phyloP scores from a whole-genome alignment of 2,888 invertebrate genomes.

The Campoletis raptor region DNA sequence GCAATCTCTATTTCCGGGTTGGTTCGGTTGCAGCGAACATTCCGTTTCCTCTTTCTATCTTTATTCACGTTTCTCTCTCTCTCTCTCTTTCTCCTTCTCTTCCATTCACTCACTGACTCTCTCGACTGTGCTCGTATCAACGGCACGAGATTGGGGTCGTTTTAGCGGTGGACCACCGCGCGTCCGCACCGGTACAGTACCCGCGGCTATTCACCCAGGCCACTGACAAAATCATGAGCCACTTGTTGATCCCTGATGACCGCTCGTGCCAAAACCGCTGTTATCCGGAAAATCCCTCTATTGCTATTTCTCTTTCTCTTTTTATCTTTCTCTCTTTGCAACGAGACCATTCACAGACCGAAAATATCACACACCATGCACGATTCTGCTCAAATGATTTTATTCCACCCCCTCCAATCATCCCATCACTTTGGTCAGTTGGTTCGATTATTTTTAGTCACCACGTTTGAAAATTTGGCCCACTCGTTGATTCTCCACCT shows the following conservation, averaged over 20 bases:
- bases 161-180: constrained; percentile 77
- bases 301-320: constrained; percentile 19
- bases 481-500: neutral
- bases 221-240: constrained; percentile 84
- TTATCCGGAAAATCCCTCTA: constrained; percentile 69
- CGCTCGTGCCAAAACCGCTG: constrained; percentile 74
- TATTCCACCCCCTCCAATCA: constrained; percentile 32
- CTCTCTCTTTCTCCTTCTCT: constrained; percentile 46
- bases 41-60: constrained; percentile 41
- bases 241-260: constrained; percentile 83
- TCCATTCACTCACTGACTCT: constrained; percentile 34
- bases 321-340: constrained; percentile 14
- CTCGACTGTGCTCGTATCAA: constrained; percentile 46
- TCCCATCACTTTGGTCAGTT: constrained; percentile 13
- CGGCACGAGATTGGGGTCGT: constrained; percentile 72
- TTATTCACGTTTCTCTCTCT: constrained; percentile 1
- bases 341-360: constrained; percentile 33
- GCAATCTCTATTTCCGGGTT: constrained; percentile 58
- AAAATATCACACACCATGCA: constrained; percentile 20
- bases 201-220: constrained; percentile 69
- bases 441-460: constrained; percentile 15
- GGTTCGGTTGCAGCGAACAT: constrained; percentile 48
- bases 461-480: neutral
- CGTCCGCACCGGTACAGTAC: constrained; percentile 62
- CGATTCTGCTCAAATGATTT: constrained; percentile 70